Conservation (phyloP, 2,113 vertebrate species). For the Xiphophorus couchianus region DNA sequence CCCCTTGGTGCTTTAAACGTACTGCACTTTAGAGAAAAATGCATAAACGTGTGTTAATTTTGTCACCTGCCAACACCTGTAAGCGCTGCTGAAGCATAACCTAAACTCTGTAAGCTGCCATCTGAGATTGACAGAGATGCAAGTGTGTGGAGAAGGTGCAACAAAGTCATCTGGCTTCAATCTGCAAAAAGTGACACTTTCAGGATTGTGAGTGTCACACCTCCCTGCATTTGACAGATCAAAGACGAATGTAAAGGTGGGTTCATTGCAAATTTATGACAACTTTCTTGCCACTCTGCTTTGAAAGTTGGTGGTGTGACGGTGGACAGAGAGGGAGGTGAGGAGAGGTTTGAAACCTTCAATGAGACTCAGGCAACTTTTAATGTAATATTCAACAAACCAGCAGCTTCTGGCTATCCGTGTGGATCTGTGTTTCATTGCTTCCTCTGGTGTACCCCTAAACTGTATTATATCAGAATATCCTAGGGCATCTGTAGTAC, state of each 20-base stretch:
- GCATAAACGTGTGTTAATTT: background rate
- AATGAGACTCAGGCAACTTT: conserved; percentile 2
- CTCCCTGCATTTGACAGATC: conserved; percentile 3
- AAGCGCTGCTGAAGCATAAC: background rate
- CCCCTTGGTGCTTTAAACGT: background rate
- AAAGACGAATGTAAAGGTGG: background rate
- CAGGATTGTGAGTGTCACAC: conserved; percentile 1
- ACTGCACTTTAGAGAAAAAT: no score
- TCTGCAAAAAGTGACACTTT: conserved; percentile 16
- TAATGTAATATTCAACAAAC: conserved; percentile 4
- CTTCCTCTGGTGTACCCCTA: background rate
- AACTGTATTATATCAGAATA: background rate
- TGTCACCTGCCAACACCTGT: background rate
- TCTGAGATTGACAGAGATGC: background rate
- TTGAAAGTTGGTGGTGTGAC: background rate
- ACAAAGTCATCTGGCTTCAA: conserved; percentile 14
- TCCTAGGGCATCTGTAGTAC: background rate
- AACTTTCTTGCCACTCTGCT: background rate
- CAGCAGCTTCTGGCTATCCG: conserved; percentile 6
- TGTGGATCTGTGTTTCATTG: background rate
- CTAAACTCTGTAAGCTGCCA: background rate
- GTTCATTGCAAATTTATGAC: background rate
- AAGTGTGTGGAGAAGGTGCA: background rate
- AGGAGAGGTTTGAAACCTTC: background rate
- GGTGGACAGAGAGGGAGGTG: background rate